Conservation (phyloP, 2,797 vertebrate genomes). For the Sebastes iracundus region DNA sequence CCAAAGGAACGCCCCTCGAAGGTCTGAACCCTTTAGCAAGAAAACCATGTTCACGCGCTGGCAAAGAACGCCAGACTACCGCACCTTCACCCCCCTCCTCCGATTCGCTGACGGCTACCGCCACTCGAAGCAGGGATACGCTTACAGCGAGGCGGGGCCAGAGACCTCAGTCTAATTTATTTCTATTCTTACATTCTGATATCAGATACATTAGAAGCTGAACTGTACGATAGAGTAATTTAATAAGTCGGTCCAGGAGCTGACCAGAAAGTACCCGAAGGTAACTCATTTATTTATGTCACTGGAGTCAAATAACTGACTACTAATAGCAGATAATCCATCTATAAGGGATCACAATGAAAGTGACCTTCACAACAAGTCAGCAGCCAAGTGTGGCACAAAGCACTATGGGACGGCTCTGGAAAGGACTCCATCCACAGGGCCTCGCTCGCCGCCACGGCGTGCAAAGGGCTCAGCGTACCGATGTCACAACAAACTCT, state of each 20-base stretch:
- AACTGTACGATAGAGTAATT: background rate
- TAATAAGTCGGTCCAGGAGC: background rate
- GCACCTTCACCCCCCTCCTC: conserved; percentile 85
- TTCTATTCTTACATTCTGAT: background rate
- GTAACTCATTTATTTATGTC: background rate
- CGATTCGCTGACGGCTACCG: conserved; percentile 75
- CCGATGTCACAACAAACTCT: conserved; percentile 39
- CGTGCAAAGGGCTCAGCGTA: conserved; percentile 51
- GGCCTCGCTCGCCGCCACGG: background rate
- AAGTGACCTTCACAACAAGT: conserved; percentile 43
- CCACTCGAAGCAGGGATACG: conserved; percentile 61
- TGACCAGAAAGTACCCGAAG: background rate
- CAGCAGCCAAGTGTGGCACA: conserved; percentile 26
- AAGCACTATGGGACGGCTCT: conserved; percentile 38
- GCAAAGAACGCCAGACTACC: conserved; percentile 81
- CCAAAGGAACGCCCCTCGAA: conserved; percentile 77
- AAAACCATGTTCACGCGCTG: conserved; percentile 88
- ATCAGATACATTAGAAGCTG: background rate
- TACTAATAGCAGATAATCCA: background rate
- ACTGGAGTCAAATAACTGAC: background rate
- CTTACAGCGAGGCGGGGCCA: conserved; percentile 79
- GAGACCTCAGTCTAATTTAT: conserved; percentile 87
- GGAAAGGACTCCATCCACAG: conserved; percentile 2
- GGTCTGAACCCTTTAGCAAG: conserved; percentile 84
- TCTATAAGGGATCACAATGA: background rate